Conservation (phyloP, 2,797 vertebrate genomes). For the Urophycis tenuis region DNA sequence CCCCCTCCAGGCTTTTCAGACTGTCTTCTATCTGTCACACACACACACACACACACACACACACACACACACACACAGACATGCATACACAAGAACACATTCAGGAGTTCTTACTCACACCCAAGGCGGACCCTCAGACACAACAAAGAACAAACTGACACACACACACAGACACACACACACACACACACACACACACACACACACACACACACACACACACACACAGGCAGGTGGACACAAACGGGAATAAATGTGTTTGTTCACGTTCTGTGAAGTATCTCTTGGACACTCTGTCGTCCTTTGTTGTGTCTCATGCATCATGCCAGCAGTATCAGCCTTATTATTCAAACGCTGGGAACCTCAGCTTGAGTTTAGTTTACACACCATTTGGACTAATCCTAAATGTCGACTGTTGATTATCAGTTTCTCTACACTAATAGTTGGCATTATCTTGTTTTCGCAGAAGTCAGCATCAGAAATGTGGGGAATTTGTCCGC, state of each 20-base stretch:
- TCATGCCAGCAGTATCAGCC: background rate
- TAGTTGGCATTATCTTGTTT: background rate
- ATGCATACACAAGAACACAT: slow-evolving; percentile 1
- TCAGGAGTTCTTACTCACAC: too few relatives aligned
- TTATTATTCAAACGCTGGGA: background rate
- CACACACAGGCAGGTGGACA: slow-evolving; percentile 7
- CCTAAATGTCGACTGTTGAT: background rate
- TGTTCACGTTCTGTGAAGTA: background rate
- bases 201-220: slow-evolving; percentile 12
- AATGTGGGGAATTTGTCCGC: background rate
- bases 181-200: slow-evolving; percentile 22
- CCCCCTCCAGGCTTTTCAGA: slow-evolving; percentile 73
- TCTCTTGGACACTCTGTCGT: background rate
- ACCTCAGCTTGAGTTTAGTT: background rate
- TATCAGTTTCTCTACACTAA: background rate
- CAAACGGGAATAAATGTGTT: background rate
- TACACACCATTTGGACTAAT: background rate
- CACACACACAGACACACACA: slow-evolving; percentile 33
- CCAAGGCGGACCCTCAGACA: slow-evolving; percentile 26
- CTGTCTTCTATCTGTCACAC: slow-evolving; percentile 42
- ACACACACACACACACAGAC: slow-evolving; percentile 41
- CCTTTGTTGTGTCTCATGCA: background rate
- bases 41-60: slow-evolving; percentile 9
- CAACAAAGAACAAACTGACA: slow-evolving; percentile 34
- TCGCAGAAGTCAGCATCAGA: background rate